Percentiles rank a stretch among this genome's conserved stretches.
phyloP scores from a whole-genome alignment of 2,113 vertebrate genomes.

The Periophthalmus modestus region DNA sequence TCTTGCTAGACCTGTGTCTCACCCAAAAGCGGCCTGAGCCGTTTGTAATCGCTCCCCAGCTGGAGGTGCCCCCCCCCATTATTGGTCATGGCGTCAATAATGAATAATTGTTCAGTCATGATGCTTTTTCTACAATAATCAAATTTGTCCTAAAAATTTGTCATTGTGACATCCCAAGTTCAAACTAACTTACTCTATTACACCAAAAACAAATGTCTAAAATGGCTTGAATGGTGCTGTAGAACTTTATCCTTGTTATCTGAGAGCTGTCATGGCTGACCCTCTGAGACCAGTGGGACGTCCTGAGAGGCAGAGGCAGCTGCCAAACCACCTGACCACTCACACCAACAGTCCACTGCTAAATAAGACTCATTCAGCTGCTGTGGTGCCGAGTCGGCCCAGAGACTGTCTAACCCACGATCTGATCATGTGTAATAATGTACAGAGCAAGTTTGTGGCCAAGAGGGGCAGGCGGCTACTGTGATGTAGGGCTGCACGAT shows the following conservation, averaged over 20 bases:
- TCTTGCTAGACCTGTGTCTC: too few species aligned
- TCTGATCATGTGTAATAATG: background rate
- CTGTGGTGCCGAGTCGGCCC: background rate
- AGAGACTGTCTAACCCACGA: background rate
- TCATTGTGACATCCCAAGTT: background rate
- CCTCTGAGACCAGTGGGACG: background rate
- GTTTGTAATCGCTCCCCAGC: too few species aligned
- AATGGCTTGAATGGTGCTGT: background rate
- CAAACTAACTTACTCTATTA: background rate
- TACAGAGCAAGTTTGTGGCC: background rate
- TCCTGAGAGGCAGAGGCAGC: conserved; percentile 49
- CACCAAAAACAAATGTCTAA: background rate
- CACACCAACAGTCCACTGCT: conserved; percentile 42
- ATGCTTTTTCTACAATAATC: too few species aligned
- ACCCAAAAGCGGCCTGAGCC: too few species aligned
- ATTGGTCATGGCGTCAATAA: too few species aligned
- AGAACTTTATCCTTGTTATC: background rate
- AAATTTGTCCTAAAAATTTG: background rate
- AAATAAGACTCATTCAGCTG: conserved; percentile 61
- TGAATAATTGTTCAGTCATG: too few species aligned
- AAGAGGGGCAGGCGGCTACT: too few species aligned
- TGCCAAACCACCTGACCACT: conserved; percentile 63
- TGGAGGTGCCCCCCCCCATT: too few species aligned
- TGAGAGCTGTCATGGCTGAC: background rate
- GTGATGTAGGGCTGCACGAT: too few species aligned